Percentiles rank a stretch among this genome's conserved stretches.
Conservation (phyloP, 2,888 invertebrate genomes). For the Philaethria dido region DNA sequence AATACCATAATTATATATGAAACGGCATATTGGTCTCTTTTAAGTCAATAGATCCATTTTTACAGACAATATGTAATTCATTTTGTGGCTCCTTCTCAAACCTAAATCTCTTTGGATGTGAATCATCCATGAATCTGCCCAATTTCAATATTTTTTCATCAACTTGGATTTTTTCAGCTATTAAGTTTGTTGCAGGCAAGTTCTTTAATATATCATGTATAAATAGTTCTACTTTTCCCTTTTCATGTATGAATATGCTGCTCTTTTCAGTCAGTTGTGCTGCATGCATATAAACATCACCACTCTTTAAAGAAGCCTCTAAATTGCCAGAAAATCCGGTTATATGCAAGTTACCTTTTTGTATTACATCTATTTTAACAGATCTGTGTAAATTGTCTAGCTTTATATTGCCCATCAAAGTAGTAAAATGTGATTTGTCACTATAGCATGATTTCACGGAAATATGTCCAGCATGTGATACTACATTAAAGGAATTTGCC, state of each 20-base stretch:
- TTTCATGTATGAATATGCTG: slow-evolving; percentile 80
- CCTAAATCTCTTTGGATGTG: slow-evolving; percentile 75
- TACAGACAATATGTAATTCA: slow-evolving; percentile 79
- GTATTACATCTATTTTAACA: slow-evolving; percentile 76
- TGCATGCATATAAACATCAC: slow-evolving; percentile 76
- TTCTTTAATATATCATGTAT: slow-evolving; percentile 72
- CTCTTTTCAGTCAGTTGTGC: slow-evolving; percentile 73
- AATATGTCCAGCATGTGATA: slow-evolving; percentile 74
- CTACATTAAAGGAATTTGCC: slow-evolving; percentile 65
- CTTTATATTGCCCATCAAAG: slow-evolving; percentile 73
- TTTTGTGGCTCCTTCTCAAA: slow-evolving; percentile 72
- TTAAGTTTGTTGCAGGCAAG: slow-evolving; percentile 76
- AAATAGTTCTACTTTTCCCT: slow-evolving; percentile 75
- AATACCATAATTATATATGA: slow-evolving; percentile 53
- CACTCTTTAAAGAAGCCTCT: slow-evolving; percentile 76
- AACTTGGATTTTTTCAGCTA: slow-evolving; percentile 77
- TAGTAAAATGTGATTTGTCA: slow-evolving; percentile 76
- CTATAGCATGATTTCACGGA: slow-evolving; percentile 70
- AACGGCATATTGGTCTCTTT: slow-evolving; percentile 74
- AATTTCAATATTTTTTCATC: slow-evolving; percentile 74
- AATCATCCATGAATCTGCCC: slow-evolving; percentile 78
- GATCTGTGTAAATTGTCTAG: slow-evolving; percentile 70
- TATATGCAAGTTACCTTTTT: slow-evolving; percentile 74
- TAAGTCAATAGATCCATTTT: slow-evolving; percentile 78
- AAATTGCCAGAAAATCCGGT: slow-evolving; percentile 74